Evolutionary conservation across 2,113 vertebrate species (phyloP).

Genomic region (Merops nubicus): DNA sequence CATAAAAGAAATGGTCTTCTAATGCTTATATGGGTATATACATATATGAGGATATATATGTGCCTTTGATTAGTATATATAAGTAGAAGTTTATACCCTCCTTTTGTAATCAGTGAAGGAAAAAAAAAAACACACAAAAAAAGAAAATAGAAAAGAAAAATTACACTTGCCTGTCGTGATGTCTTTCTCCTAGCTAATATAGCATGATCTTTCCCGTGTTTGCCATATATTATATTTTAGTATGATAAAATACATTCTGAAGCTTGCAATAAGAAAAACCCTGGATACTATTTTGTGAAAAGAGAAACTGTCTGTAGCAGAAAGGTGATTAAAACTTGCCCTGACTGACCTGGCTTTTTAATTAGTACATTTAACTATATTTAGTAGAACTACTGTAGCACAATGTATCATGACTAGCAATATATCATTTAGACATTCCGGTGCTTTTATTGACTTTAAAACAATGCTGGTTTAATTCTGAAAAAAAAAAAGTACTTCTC

Average conservation of each 20-base stretch:
- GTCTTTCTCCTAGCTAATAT: not conserved
- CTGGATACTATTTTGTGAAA: not conserved
- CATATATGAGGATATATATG: not conserved
- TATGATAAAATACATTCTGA: not conserved
- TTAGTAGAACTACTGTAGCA: not conserved
- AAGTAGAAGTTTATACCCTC: not conserved
- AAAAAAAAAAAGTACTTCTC: not conserved
- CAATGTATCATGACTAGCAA: not conserved
- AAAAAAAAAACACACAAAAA: accelerated
- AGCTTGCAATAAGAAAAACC: not conserved
- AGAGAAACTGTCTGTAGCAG: not conserved
- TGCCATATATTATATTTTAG: not conserved
- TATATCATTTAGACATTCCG: not conserved
- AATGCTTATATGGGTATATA: not conserved
- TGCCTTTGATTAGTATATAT: not conserved
- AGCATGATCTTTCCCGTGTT: not conserved
- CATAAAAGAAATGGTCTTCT: not conserved
- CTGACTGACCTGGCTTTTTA: not conserved
- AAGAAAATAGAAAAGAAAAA: accelerated
- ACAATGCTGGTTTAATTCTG: not conserved
- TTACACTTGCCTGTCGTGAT: not conserved
- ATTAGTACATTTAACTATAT: not conserved
- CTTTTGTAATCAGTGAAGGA: not conserved
- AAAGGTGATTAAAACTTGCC: constrained; percentile 7
- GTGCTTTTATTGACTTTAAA: not conserved